These are phyloP conservation scores for Thyatira batis DNA, from an alignment of 2,888 invertebrate species.

Conservation along the genomic window DNA sequence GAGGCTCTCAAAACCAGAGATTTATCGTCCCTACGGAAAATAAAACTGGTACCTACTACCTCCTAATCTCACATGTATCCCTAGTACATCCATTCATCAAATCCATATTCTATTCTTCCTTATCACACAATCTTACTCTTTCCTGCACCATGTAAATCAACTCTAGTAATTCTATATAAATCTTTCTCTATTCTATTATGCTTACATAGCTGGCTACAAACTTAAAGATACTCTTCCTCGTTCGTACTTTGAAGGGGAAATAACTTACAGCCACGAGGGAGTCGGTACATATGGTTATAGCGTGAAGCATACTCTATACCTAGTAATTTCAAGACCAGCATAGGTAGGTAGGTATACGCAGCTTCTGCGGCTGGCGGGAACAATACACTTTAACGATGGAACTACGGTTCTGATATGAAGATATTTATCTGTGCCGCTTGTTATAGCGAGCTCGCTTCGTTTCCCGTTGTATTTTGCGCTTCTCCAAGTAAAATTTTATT, in stretches of 20 bases:
- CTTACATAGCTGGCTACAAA: not conserved
- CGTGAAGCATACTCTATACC: constrained; percentile 18
- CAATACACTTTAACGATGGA: constrained; percentile 25
- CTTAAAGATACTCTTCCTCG: not conserved
- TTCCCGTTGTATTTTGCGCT: constrained; percentile 18
- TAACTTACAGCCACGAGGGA: not conserved
- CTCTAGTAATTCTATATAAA: too few relatives aligned
- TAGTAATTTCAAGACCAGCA: constrained; percentile 4
- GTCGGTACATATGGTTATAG: not conserved
- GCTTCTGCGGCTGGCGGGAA: constrained; percentile 8
- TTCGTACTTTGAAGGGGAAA: not conserved
- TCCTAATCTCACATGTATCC: too few relatives aligned
- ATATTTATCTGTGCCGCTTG: constrained; percentile 21
- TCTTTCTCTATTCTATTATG: too few relatives aligned
- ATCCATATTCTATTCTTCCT: too few relatives aligned
- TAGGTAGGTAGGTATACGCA: not conserved
- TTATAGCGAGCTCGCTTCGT: constrained; percentile 7
- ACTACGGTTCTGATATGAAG: constrained; percentile 22
- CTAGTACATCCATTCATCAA: too few relatives aligned
- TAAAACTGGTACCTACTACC: too few relatives aligned
- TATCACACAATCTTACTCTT: too few relatives aligned
- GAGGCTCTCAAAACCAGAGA: too few relatives aligned
- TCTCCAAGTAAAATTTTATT: constrained; percentile 8
- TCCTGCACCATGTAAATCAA: too few relatives aligned
- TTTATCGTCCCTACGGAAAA: too few relatives aligned